These are phyloP conservation scores for Leptinotarsa rubiginosa DNA, from an alignment of 2,888 invertebrate species.

Conservation along the genomic window DNA sequence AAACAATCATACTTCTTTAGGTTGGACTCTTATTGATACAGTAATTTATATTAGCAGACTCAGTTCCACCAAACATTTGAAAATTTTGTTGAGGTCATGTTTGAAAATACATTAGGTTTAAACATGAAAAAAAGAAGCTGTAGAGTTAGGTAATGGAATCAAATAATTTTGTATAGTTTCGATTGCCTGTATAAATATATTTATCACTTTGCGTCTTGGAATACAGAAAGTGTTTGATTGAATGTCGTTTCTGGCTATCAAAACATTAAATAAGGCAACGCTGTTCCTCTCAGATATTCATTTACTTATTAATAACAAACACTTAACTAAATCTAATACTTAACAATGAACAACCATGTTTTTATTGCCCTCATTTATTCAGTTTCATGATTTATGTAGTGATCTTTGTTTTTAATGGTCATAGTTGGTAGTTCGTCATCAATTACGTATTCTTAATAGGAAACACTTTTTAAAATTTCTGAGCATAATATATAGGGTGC, in stretches of 20 bases:
- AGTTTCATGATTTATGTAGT: constrained; percentile 19
- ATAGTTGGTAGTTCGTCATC: neutral
- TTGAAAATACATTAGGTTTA: constrained; percentile 31
- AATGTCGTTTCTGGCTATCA: constrained; percentile 32
- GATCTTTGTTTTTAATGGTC: constrained; percentile 9
- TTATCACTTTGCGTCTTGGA: constrained; percentile 62
- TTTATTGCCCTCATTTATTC: constrained; percentile 46
- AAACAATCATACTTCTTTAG: neutral
- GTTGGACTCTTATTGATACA: constrained; percentile 40
- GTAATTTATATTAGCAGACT: constrained; percentile 57
- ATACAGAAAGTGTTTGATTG: constrained; percentile 58
- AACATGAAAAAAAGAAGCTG: constrained; percentile 49
- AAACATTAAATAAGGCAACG: constrained; percentile 37
- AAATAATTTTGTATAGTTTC: constrained; percentile 53
- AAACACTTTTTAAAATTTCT: constrained; percentile 13
- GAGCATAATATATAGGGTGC: constrained; percentile 25
- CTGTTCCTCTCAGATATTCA: constrained; percentile 38
- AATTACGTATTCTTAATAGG: neutral
- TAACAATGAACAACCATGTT: constrained; percentile 48
- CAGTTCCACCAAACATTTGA: constrained; percentile 55
- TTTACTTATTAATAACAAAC: constrained; percentile 40
- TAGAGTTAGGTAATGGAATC: constrained; percentile 53
- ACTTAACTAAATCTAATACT: constrained; percentile 45
- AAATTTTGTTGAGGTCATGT: constrained; percentile 32
- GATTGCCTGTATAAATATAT: constrained; percentile 62